These are phyloP conservation scores for Palloptera scutellata DNA, from an alignment of 2,888 invertebrate genomes.

Conservation along the genomic window DNA sequence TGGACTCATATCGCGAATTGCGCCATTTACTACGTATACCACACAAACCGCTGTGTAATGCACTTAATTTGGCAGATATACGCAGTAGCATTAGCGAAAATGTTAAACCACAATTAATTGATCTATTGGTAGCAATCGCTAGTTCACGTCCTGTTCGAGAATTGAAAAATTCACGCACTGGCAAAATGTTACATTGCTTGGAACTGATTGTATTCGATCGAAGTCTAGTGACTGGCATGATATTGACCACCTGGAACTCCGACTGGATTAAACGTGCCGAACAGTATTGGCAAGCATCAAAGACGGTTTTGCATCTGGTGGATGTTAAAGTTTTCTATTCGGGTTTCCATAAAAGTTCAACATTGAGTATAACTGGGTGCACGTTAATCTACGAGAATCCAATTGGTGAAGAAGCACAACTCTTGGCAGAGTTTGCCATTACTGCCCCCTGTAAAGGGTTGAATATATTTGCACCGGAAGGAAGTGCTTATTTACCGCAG, in stretches of 20 bases:
- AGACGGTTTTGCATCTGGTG: conserved; percentile 76
- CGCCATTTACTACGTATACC: conserved; percentile 70
- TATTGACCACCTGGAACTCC: conserved; percentile 72
- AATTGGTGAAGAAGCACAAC: conserved; percentile 69
- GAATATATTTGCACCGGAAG: conserved; percentile 41
- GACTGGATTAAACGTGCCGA: conserved; percentile 73
- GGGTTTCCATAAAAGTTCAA: conserved; percentile 66
- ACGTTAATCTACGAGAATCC: conserved; percentile 80
- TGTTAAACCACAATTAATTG: conserved; percentile 63
- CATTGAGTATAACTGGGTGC: conserved; percentile 66
- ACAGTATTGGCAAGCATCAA: conserved; percentile 71
- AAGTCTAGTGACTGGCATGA: conserved; percentile 68
- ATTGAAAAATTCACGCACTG: conserved; percentile 63
- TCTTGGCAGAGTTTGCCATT: conserved; percentile 56
- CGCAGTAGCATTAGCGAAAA: conserved; percentile 34
- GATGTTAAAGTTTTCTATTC: conserved; percentile 74
- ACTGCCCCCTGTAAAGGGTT: conserved; percentile 36
- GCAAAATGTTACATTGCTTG: conserved; percentile 65
- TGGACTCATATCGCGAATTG: conserved; percentile 58
- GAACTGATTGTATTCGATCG: conserved; percentile 74
- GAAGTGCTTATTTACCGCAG: conserved; percentile 55
- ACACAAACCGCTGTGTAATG: conserved; percentile 67
- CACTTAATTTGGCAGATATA: conserved; percentile 55
- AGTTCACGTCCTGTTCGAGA: conserved; percentile 70
- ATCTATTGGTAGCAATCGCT: conserved; percentile 76